A percentile compares a stretch with the other conserved stretches of the same genome.
These are phyloP conservation scores for Danio albolineatus DNA, from an alignment of 2,797 vertebrate species.

Conservation along the genomic window DNA sequence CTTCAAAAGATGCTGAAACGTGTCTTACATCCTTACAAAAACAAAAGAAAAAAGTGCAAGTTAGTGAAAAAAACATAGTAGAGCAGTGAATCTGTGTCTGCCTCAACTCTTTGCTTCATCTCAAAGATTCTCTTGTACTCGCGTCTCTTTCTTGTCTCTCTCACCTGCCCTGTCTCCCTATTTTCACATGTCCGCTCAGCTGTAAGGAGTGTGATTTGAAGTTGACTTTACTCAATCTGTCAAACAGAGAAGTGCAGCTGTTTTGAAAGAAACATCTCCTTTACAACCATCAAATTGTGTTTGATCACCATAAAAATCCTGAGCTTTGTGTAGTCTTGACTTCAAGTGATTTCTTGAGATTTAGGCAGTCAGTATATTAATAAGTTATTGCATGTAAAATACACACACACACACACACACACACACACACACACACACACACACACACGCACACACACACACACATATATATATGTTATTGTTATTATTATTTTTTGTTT, in stretches of 20 bases:
- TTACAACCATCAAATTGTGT: conserved; percentile 3
- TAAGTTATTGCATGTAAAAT: too few relatives aligned
- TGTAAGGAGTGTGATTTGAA: conserved; percentile 42
- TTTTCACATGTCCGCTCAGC: conserved; percentile 38
- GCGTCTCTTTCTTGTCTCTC: conserved; percentile 26
- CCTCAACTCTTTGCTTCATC: not conserved
- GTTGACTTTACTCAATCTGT: conserved; percentile 52
- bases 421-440: too few relatives aligned
- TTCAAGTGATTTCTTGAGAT: too few relatives aligned
- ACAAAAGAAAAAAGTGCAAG: not conserved
- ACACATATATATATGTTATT: too few relatives aligned
- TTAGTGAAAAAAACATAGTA: conserved; percentile 27
- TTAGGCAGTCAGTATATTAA: too few relatives aligned
- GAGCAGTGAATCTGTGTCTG: conserved; percentile 2
- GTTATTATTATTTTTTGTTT: too few relatives aligned
- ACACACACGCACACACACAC: too few relatives aligned
- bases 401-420: too few relatives aligned
- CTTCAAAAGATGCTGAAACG: too few relatives aligned
- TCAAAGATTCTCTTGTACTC: conserved; percentile 4
- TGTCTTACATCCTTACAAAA: not conserved
- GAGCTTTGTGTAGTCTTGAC: not conserved
- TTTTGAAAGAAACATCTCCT: not conserved
- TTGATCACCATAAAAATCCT: not conserved
- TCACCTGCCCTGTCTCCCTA: conserved; percentile 1
- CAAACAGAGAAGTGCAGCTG: conserved; percentile 25